A percentile compares a stretch with the other conserved stretches of the same genome.
These are phyloP conservation scores for Ctena decussata DNA, from an alignment of 2,888 invertebrate genomes.

Conservation along the genomic window DNA sequence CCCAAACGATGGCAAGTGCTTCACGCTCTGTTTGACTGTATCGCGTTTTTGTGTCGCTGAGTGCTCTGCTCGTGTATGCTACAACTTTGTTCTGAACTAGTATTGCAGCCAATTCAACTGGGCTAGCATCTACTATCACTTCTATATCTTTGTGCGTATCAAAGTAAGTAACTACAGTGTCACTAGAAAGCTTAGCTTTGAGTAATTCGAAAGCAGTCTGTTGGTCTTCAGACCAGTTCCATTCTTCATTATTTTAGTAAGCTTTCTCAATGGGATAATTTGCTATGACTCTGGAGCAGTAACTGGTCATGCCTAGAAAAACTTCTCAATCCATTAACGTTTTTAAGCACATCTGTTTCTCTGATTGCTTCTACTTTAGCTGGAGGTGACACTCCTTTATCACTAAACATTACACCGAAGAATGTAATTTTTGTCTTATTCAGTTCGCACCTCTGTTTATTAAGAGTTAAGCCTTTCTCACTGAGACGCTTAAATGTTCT, in stretches of 20 bases:
- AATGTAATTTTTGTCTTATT: no score
- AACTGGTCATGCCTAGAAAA: constrained; percentile 73
- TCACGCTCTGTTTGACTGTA: constrained; percentile 73
- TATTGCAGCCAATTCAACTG: background rate
- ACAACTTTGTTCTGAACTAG: background rate
- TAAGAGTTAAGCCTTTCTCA: no score
- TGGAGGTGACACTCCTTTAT: no score
- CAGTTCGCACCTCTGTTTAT: no score
- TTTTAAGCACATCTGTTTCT: constrained; percentile 54
- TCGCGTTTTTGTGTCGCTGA: constrained; percentile 60
- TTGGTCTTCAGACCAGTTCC: constrained; percentile 61
- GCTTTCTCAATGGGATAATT: constrained; percentile 64
- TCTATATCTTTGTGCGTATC: constrained; percentile 23
- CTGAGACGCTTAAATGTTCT: no score
- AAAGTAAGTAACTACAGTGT: constrained; percentile 57
- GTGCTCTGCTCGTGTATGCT: constrained; percentile 64
- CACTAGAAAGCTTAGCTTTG: constrained; percentile 52
- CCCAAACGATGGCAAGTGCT: constrained; percentile 72
- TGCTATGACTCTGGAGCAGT: constrained; percentile 70
- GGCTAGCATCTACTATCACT: constrained; percentile 5
- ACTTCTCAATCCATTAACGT: constrained; percentile 64
- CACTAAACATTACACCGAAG: no score
- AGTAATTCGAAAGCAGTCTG: constrained; percentile 60
- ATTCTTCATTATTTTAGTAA: constrained; percentile 60
- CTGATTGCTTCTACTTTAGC: constrained; percentile 63